Evolutionary conservation across 2,113 vertebrate genomes (phyloP), one percentile per base, ranked within the genome.

Genomic region (Felis chaus): DNA sequence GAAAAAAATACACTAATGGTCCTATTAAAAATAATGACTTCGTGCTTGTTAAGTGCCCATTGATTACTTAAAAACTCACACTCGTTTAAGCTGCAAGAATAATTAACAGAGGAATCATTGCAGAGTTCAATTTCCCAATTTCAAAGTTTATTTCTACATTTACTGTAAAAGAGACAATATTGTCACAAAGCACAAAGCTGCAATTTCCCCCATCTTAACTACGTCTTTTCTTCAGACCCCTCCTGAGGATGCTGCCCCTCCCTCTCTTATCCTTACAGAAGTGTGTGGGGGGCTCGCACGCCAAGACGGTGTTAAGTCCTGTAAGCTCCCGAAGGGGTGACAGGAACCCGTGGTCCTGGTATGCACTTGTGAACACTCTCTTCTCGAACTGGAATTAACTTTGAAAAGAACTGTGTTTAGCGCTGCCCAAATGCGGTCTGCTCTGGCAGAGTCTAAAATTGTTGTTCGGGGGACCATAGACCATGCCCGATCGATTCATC

Each of bases 31-130:
- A 96, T 96, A 96, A 95, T 63, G 98, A 88, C 96, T 94, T 90
- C 63, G 53, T 93, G 61, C 89, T 96, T 96, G 86, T 63, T 92
- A 97, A 96, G 92, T 80, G 50, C 68, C 48, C 96, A 92, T 80
- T 94, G 97, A 97, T 97, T 97, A 85, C 89, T 83, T 97, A 65
- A 90, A 95, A 96, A 95, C 90, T 66, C 76, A 87, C 68, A 86
- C 79, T 83, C 69, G 50, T 76, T 92, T 92, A 83, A 87, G 50
- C 80, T 90, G 50, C 33, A 69, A 80, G 50, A 90, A 95, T 87
- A 96, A 97, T 95, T 94, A 96, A 97, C 97, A 82, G 82, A 87
- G 97, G 89, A 98, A 96, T 92, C 53, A 97, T 93, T 97, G 96
- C 3, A 63, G 92, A 87, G 89, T 86, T 96, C 96, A 80, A 89